A percentile compares a stretch with the other conserved stretches of the same genome.
phyloP scores from a whole-genome alignment of 2,797 vertebrate species.

The Gambusia yucatana region DNA sequence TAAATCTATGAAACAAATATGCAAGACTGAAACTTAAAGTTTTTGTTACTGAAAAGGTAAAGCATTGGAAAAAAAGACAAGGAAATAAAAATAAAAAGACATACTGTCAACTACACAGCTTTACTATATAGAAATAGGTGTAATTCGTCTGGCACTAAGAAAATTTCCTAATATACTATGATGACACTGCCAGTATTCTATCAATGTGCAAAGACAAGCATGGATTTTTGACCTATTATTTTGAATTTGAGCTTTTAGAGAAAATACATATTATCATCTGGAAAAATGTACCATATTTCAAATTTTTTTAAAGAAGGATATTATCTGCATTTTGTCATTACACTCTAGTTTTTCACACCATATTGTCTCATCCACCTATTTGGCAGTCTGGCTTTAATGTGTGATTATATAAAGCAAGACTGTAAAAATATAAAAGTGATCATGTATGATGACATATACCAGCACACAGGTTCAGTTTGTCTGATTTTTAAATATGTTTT shows the following conservation, averaged over 20 bases:
- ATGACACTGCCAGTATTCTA: not conserved
- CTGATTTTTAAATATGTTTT: not conserved
- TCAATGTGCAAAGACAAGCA: not conserved
- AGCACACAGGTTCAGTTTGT: too few species aligned
- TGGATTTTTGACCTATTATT: not conserved
- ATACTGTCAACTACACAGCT: not conserved
- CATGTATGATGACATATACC: not conserved
- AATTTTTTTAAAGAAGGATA: not conserved
- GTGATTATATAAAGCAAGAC: not conserved
- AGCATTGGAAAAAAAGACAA: not conserved
- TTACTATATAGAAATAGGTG: not conserved
- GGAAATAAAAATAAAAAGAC: not conserved
- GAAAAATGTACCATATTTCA: not conserved
- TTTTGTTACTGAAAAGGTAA: not conserved
- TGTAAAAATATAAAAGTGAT: not conserved
- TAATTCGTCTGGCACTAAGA: not conserved
- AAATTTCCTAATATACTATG: not conserved
- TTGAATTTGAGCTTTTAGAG: not conserved
- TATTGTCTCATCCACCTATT: not conserved
- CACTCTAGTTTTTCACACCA: not conserved
- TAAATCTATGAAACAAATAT: not conserved
- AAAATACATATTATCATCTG: not conserved
- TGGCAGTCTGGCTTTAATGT: not conserved
- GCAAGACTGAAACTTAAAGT: not conserved
- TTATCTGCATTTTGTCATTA: not conserved